phyloP scores from a whole-genome alignment of 1,140 invertebrate genomes.

The Euwallacea similis region DNA sequence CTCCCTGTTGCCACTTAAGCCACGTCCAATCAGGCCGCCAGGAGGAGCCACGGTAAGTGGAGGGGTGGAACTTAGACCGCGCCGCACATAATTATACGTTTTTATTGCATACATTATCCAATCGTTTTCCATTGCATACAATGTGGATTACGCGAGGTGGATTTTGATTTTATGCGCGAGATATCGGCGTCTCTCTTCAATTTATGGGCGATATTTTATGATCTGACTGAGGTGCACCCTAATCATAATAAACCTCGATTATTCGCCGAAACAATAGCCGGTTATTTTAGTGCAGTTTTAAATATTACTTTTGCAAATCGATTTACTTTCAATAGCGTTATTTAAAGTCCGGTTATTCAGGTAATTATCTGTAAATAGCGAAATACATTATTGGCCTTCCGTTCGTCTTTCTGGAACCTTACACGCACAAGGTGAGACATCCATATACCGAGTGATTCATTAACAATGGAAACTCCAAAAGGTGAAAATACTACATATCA shows the following conservation, averaged over 20 bases:
- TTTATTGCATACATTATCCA: constrained; percentile 53
- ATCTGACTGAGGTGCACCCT: constrained; percentile 19
- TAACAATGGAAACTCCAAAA: too few relatives aligned
- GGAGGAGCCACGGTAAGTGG: constrained; percentile 49
- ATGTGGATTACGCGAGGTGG: constrained; percentile 41
- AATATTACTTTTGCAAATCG: constrained; percentile 2
- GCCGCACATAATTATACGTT: constrained; percentile 51
- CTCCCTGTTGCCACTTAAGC: constrained; percentile 4
- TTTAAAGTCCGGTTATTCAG: too few relatives aligned
- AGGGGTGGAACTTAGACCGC: constrained; percentile 43
- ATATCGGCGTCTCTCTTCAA: constrained; percentile 34
- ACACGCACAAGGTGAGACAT: too few relatives aligned
- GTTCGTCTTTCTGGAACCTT: too few relatives aligned
- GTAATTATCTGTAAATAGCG: too few relatives aligned
- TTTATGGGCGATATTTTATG: constrained; percentile 35
- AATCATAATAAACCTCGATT: constrained; percentile 30
- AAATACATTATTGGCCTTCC: too few relatives aligned
- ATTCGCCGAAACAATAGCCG: neutral
- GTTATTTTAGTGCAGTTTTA: constrained; percentile 8
- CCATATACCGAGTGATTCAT: too few relatives aligned
- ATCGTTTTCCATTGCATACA: constrained; percentile 47
- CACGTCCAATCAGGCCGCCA: constrained; percentile 42
- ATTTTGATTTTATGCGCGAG: constrained; percentile 37
- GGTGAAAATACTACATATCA: too few relatives aligned
- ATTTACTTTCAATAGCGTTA: neutral